These are phyloP conservation scores for Gymnobelideus leadbeateri DNA, from an alignment of 2,113 vertebrate species.

Conservation along the genomic window DNA sequence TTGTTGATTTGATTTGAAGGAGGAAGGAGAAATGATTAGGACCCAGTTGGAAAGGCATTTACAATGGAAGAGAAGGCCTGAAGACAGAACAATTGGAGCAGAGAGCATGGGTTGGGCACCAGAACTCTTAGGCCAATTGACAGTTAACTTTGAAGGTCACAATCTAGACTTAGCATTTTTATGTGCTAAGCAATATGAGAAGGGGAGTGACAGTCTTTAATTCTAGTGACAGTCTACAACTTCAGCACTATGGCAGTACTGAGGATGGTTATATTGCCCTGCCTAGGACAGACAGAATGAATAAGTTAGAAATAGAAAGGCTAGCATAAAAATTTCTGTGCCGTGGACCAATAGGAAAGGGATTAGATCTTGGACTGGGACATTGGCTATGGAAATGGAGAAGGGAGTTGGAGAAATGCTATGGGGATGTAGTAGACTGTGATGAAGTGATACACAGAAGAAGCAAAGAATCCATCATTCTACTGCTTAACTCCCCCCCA, in stretches of 20 bases:
- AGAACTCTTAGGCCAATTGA: neutral
- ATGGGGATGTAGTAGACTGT: neutral
- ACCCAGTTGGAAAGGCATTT: too few species aligned
- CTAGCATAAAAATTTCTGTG: neutral
- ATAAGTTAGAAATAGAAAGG: neutral
- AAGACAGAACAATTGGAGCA: neutral
- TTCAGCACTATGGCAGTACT: neutral
- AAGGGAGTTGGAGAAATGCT: neutral
- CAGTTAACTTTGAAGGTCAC: slow-evolving; percentile 1
- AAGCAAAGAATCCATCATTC: neutral
- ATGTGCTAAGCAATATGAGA: slow-evolving; percentile 29
- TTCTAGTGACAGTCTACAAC: neutral
- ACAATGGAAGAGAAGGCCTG: neutral
- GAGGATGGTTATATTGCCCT: neutral
- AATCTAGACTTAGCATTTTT: slow-evolving; percentile 20
- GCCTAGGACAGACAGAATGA: neutral
- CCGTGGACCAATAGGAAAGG: neutral
- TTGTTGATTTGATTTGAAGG: slow-evolving; percentile 18
- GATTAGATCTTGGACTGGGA: neutral
- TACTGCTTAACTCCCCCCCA: too few species aligned
- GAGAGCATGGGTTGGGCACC: neutral
- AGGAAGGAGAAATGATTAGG: neutral
- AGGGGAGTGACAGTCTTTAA: slow-evolving; percentile 8
- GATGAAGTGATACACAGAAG: neutral
- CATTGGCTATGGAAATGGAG: too few species aligned